These are phyloP conservation scores for Dicerorhinus sumatrensis DNA, from an alignment of 2,113 vertebrate genomes.

Conservation along the genomic window DNA sequence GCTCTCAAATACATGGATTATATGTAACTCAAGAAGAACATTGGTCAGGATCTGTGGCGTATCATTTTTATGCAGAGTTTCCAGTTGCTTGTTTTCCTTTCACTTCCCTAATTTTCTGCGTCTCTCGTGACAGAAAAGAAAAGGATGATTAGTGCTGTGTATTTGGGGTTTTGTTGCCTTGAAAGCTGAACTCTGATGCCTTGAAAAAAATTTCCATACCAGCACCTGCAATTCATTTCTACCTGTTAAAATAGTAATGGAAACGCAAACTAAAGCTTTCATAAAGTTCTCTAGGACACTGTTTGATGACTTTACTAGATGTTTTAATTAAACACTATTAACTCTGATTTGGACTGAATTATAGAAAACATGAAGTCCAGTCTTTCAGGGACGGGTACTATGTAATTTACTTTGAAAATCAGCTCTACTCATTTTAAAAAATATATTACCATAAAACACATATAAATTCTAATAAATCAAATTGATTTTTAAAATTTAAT, in stretches of 20 bases:
- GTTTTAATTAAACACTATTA: conserved; percentile 38
- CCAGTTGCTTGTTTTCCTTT: not conserved
- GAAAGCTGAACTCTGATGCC: not conserved
- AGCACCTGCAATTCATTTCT: conserved; percentile 32
- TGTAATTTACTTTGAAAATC: not conserved
- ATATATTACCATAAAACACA: not conserved
- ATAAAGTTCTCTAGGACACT: not conserved
- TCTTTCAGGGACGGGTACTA: not conserved
- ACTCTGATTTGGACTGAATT: conserved; percentile 11
- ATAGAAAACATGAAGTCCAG: not conserved
- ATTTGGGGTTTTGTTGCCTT: not conserved
- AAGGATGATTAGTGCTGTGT: not conserved
- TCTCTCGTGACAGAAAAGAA: not conserved
- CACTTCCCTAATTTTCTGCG: not conserved
- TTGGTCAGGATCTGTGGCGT: not conserved
- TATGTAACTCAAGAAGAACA: not conserved
- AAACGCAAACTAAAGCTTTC: conserved; percentile 1
- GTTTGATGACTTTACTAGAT: not conserved
- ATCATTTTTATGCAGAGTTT: not conserved
- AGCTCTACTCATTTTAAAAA: not conserved
- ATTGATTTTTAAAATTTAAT: not conserved
- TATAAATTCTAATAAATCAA: not conserved
- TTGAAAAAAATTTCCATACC: not conserved
- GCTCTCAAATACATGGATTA: not conserved
- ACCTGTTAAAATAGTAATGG: not conserved